phyloP scores from a whole-genome alignment of 2,113 vertebrate genomes.

The Callithrix jacchus region DNA sequence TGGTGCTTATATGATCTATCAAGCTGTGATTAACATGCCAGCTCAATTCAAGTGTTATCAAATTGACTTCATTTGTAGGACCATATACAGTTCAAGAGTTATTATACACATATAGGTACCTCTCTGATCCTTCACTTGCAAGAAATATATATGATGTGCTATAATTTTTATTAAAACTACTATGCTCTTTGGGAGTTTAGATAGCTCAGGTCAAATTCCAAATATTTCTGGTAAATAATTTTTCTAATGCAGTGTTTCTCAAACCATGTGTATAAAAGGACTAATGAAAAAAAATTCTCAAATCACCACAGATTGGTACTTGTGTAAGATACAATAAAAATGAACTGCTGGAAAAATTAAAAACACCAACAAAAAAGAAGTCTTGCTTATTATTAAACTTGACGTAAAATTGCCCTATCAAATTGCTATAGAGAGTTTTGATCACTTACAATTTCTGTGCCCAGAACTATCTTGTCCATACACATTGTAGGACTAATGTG shows the following conservation, averaged over 20 bases:
- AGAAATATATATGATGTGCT: neutral
- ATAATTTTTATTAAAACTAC: neutral
- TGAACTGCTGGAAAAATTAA: neutral
- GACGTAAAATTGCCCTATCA: neutral
- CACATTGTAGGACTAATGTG: neutral
- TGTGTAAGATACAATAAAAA: neutral
- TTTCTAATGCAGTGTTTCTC: slow-evolving; percentile 48
- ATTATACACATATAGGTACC: neutral
- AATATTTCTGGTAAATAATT: neutral
- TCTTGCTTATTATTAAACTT: neutral
- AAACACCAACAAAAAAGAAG: neutral
- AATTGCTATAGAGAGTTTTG: neutral
- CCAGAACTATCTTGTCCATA: neutral
- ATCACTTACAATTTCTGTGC: neutral
- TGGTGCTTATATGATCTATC: neutral
- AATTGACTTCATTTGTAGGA: neutral
- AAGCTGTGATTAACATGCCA: neutral
- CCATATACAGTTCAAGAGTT: neutral
- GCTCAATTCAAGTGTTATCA: neutral
- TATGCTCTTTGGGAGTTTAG: neutral
- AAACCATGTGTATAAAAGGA: neutral
- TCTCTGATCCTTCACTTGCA: neutral
- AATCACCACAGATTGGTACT: neutral
- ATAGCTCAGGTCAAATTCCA: neutral
- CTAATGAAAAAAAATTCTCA: neutral